Evolutionary conservation across 2,113 vertebrate species (phyloP).

Genomic region (Pseudorectes ferrugineus): DNA sequence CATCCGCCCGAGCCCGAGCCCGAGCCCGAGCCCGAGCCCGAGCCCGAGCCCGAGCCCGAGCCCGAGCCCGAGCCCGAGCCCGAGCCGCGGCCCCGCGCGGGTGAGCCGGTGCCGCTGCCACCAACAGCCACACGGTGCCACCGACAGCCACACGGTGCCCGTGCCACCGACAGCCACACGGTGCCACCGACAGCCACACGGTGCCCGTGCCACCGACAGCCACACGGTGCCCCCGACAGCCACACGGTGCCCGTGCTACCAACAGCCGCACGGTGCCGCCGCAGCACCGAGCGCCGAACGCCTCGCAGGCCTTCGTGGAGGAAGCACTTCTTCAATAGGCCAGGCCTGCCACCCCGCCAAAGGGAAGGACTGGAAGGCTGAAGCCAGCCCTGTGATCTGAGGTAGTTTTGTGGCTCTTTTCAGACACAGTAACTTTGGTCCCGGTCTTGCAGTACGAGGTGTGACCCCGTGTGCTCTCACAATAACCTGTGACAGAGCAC

Average conservation of each 20-base stretch:
- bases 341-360: neutral
- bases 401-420: fast-evolving
- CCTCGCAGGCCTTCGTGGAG: fast-evolving
- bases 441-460: fast-evolving
- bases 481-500: fast-evolving
- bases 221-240: too few species aligned
- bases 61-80: neutral
- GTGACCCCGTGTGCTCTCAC: fast-evolving
- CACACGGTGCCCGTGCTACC: neutral
- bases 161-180: too few species aligned
- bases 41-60: neutral
- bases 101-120: neutral
- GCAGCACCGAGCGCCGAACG: neutral
- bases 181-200: neutral
- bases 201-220: too few species aligned
- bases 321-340: fast-evolving
- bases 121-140: neutral
- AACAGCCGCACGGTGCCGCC: neutral
- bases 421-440: neutral
- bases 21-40: neutral
- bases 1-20: neutral
- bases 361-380: neutral
- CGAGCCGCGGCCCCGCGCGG: neutral
- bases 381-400: neutral
- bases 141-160: too few species aligned